These are phyloP conservation scores for Dendropsophus ebraccatus DNA, from an alignment of 2,113 vertebrate species.

Conservation along the genomic window DNA sequence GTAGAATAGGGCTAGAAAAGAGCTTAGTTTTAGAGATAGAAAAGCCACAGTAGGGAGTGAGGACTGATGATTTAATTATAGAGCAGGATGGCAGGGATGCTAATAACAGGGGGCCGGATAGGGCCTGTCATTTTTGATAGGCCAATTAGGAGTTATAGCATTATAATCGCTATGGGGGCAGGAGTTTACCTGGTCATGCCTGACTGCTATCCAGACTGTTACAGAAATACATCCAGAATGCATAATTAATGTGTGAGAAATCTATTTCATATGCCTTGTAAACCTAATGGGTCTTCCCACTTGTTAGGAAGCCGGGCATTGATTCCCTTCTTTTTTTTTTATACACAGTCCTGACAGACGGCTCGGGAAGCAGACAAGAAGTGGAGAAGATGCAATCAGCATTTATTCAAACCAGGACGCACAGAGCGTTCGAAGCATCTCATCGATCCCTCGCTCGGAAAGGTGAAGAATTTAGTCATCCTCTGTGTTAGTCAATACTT, in stretches of 20 bases:
- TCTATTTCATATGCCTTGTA: neutral
- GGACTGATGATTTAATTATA: neutral
- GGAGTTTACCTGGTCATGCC: neutral
- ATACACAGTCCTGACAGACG: constrained; percentile 45
- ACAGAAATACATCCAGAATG: neutral
- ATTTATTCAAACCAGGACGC: constrained; percentile 73
- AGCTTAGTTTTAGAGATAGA: neutral
- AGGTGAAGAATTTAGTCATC: constrained; percentile 71
- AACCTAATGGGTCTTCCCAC: neutral
- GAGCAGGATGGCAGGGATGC: neutral
- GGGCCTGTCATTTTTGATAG: neutral
- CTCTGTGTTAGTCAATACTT: neutral
- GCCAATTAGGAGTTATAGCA: neutral
- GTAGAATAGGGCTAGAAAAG: neutral
- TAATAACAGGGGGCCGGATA: neutral
- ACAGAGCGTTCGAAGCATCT: constrained; percentile 64
- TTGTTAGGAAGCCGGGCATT: neutral
- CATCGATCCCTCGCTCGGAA: constrained; percentile 67
- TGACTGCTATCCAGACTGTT: constrained; percentile 5
- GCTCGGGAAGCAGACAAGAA: constrained; percentile 56
- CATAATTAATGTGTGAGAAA: neutral
- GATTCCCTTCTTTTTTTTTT: constrained; percentile 9
- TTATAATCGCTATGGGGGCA: neutral
- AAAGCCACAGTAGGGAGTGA: neutral
- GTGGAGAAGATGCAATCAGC: constrained; percentile 73